Conservation (phyloP, 2,113 vertebrate species). For the Syrrhaptes paradoxus region DNA sequence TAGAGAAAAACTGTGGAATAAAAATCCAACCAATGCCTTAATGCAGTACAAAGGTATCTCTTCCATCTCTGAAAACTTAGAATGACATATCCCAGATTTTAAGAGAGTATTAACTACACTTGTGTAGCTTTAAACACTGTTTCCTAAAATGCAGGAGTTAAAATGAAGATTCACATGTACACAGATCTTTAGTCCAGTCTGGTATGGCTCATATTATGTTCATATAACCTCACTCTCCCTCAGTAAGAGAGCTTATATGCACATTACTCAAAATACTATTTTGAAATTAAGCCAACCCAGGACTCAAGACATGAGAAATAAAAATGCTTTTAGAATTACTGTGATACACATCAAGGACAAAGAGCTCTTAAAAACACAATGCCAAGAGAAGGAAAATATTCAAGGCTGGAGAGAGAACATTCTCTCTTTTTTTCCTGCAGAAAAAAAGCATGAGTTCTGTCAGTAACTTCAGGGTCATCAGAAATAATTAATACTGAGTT, state of each 20-base stretch:
- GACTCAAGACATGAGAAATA: not conserved
- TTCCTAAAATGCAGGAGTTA: not conserved
- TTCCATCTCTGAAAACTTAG: not conserved
- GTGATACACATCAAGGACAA: not conserved
- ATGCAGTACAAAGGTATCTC: not conserved
- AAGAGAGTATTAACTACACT: not conserved
- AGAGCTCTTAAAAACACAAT: not conserved
- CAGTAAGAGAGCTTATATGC: not conserved
- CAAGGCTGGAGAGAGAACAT: rapidly evolving
- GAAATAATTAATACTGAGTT: not conserved
- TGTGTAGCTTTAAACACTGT: not conserved
- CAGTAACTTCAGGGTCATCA: not conserved
- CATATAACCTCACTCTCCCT: not conserved
- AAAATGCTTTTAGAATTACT: not conserved
- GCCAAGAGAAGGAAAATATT: not conserved
- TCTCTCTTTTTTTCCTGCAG: not conserved
- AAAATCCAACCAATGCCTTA: not conserved
- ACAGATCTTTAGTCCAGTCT: not conserved
- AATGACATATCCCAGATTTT: not conserved
- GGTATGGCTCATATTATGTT: not conserved
- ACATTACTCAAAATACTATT: not conserved
- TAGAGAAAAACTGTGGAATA: not conserved
- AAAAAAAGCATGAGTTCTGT: not conserved
- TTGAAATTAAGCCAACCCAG: not conserved
- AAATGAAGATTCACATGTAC: not conserved